A percentile compares a stretch with the other conserved stretches of the same genome.
phyloP scores from a whole-genome alignment of 2,113 vertebrate genomes.

The Tenebrosternarchus preto region DNA sequence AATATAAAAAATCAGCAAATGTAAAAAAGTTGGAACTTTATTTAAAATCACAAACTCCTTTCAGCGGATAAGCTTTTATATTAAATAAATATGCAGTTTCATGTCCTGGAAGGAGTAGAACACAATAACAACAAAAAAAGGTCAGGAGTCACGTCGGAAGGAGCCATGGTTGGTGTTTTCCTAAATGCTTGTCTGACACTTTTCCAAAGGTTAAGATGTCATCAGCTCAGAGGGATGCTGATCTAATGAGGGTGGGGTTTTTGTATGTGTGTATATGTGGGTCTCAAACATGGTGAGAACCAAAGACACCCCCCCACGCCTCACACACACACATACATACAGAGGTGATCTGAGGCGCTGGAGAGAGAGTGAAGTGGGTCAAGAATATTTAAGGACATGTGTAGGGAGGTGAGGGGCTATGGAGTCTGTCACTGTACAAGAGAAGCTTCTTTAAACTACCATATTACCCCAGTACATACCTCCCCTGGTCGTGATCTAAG shows the following conservation, averaged over 20 bases:
- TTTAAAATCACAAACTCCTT: constrained; percentile 25
- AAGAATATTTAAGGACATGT: background rate
- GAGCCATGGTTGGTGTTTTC: constrained; percentile 72
- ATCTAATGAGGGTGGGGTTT: constrained; percentile 64
- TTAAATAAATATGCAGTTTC: constrained; percentile 44
- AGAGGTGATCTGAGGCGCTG: background rate
- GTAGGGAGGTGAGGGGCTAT: background rate
- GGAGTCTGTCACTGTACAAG: constrained; percentile 11
- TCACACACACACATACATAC: constrained; percentile 6
- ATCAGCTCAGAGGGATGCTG: constrained; percentile 78
- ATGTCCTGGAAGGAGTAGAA: constrained; percentile 44
- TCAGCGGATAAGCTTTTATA: constrained; percentile 43
- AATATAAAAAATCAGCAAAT: constrained; percentile 7
- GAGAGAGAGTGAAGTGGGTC: background rate
- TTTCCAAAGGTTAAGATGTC: constrained; percentile 87
- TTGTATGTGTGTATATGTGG: constrained; percentile 67
- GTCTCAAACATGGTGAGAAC: constrained; percentile 78
- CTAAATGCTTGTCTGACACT: constrained; percentile 83
- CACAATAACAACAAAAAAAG: constrained; percentile 55
- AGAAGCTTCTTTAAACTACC: constrained; percentile 12
- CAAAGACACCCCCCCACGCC: constrained; percentile 69
- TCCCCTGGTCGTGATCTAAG: background rate
- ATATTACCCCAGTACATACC: background rate
- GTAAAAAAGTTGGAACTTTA: background rate
- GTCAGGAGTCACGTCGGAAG: constrained; percentile 37